phyloP scores from a whole-genome alignment of 2,797 vertebrate species.

The Perodicticus potto region DNA sequence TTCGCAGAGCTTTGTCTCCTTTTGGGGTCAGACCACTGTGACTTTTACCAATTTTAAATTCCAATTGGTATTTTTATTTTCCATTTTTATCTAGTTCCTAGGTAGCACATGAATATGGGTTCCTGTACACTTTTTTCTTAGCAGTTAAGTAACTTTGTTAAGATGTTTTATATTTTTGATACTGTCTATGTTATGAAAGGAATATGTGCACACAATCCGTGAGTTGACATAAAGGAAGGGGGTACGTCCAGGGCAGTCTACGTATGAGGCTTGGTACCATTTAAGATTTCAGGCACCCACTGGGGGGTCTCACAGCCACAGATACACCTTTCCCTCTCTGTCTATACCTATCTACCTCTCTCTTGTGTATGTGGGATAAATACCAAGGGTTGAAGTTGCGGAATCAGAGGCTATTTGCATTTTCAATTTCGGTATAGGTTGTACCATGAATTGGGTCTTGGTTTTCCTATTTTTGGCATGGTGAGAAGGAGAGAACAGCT shows the following conservation, averaged over 20 bases:
- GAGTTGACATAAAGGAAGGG: constrained; percentile 1
- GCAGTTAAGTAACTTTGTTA: constrained; percentile 3
- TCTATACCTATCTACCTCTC: background rate
- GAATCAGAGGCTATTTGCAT: background rate
- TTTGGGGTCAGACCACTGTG: background rate
- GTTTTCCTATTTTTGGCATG: background rate
- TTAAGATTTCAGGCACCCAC: background rate
- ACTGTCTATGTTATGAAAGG: background rate
- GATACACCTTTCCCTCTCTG: background rate
- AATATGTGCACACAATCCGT: background rate
- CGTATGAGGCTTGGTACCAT: no score
- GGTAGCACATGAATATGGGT: background rate
- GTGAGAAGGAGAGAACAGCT: background rate
- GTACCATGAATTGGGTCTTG: background rate
- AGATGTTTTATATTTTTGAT: background rate
- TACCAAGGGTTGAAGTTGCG: background rate
- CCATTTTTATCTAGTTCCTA: background rate
- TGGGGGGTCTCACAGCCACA: background rate
- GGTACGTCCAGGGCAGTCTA: no score
- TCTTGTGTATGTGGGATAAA: background rate
- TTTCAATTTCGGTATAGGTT: constrained; percentile 11
- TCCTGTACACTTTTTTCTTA: background rate
- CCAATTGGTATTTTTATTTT: constrained; percentile 34
- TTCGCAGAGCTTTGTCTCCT: constrained; percentile 23
- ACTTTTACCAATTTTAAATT: background rate